These are phyloP conservation scores for Balearica regulorum DNA, from an alignment of 2,797 vertebrate species.

Conservation along the genomic window DNA sequence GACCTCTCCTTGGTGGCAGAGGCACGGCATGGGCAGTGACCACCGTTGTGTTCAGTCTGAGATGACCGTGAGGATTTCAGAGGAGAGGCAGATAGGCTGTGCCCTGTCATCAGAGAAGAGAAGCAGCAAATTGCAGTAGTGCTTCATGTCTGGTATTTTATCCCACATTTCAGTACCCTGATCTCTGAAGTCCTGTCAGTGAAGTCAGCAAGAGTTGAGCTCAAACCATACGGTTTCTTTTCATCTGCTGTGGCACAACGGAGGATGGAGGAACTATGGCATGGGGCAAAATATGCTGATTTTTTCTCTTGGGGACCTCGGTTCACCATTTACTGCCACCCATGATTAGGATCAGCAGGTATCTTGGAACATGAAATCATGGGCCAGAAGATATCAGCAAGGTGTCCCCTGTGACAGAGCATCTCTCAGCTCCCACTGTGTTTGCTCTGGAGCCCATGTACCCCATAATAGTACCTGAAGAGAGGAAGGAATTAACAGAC, in stretches of 20 bases:
- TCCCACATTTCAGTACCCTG: not conserved
- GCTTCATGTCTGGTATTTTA: not conserved
- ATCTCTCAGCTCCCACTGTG: fast-evolving
- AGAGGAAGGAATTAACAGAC: not conserved
- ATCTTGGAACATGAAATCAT: not conserved
- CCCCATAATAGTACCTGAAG: not conserved
- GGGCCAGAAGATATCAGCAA: not conserved
- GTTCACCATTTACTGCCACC: not conserved
- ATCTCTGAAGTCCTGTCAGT: not conserved
- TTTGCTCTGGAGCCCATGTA: not conserved
- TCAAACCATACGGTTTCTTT: not conserved
- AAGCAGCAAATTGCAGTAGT: not conserved
- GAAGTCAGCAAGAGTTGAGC: not conserved
- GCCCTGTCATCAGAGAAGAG: not conserved
- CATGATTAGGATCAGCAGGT: not conserved
- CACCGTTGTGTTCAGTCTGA: not conserved
- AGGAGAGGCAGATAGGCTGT: not conserved
- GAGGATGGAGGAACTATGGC: not conserved
- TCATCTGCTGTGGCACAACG: fast-evolving
- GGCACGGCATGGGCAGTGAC: not conserved
- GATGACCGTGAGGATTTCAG: not conserved
- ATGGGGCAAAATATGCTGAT: fast-evolving
- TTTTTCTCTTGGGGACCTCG: not conserved
- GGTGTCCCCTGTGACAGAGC: not conserved
- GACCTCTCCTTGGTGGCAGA: not conserved